Evolutionary conservation across 2,888 invertebrate species (phyloP).

Genomic region (Brassicogethes aeneus): DNA sequence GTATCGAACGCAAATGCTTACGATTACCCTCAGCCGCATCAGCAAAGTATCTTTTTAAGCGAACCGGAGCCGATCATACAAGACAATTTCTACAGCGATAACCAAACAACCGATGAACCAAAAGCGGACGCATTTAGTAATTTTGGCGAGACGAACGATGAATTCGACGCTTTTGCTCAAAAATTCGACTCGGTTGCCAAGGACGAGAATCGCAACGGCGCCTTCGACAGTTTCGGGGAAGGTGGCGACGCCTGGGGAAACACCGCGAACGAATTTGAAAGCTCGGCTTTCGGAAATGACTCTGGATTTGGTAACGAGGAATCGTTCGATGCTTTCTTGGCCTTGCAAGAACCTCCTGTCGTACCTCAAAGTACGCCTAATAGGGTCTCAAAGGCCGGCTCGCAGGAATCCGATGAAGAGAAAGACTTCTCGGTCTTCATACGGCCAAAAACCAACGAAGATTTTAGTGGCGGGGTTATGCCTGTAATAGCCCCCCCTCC

Average conservation of each 20-base stretch:
- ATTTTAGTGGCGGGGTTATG: slow-evolving; percentile 45
- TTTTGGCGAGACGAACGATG: slow-evolving; percentile 37
- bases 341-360: slow-evolving; percentile 65
- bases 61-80: not conserved
- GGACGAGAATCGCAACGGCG: slow-evolving; percentile 40
- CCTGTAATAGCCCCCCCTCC: slow-evolving; percentile 70
- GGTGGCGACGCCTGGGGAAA: slow-evolving; percentile 38
- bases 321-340: slow-evolving; percentile 72
- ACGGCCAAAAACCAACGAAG: slow-evolving; percentile 49
- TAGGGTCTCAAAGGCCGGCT: slow-evolving; percentile 51
- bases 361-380: slow-evolving; percentile 60
- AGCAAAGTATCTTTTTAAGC: too few relatives aligned
- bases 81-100: not conserved
- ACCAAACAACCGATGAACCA: not conserved
- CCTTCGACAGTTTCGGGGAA: slow-evolving; percentile 41
- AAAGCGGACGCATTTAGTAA: slow-evolving; percentile 14
- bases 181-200: slow-evolving; percentile 69
- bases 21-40: not conserved
- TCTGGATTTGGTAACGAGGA: slow-evolving; percentile 61
- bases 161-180: slow-evolving; percentile 82
- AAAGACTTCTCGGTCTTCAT: slow-evolving; percentile 77
- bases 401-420: slow-evolving; percentile 69
- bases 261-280: slow-evolving; percentile 26
- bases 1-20: not conserved
- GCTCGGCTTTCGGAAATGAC: too few relatives aligned